These are phyloP conservation scores for Lasioglossum villosulum DNA, from an alignment of 2,888 invertebrate genomes.

Conservation along the genomic window DNA sequence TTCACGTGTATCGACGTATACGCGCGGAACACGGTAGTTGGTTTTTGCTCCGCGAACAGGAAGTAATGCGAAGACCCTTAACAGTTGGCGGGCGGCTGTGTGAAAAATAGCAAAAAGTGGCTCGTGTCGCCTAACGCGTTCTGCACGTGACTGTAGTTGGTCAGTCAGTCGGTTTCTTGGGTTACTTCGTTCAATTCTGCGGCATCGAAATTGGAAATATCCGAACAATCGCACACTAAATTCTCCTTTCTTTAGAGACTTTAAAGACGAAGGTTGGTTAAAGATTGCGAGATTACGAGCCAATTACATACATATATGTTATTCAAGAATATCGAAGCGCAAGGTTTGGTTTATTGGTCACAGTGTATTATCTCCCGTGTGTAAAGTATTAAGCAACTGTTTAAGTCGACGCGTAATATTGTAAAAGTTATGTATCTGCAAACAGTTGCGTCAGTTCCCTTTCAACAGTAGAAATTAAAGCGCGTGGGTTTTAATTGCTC, in stretches of 20 bases:
- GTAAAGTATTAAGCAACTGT: background rate
- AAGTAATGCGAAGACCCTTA: constrained; percentile 57
- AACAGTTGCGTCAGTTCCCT: constrained; percentile 9
- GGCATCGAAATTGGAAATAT: background rate
- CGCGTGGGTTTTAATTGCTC: constrained; percentile 13
- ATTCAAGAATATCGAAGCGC: background rate
- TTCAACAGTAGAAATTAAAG: constrained; percentile 4
- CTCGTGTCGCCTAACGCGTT: constrained; percentile 4
- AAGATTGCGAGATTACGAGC: background rate
- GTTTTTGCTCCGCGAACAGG: constrained; percentile 27
- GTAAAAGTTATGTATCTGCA: background rate
- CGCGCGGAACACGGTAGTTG: background rate
- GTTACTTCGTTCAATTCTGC: background rate
- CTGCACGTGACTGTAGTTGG: constrained; percentile 37
- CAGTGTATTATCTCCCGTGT: background rate
- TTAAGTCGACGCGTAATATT: background rate
- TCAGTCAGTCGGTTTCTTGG: background rate
- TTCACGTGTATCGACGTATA: constrained; percentile 47
- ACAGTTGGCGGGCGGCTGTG: constrained; percentile 30
- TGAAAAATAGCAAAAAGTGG: constrained; percentile 6
- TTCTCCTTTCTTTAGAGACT: background rate
- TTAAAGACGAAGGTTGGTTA: background rate
- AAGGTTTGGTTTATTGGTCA: background rate
- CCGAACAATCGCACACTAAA: background rate
- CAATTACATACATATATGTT: background rate